Evolutionary conservation across 2,797 vertebrate genomes (phyloP).

Genomic region (Poeciliopsis turneri): DNA sequence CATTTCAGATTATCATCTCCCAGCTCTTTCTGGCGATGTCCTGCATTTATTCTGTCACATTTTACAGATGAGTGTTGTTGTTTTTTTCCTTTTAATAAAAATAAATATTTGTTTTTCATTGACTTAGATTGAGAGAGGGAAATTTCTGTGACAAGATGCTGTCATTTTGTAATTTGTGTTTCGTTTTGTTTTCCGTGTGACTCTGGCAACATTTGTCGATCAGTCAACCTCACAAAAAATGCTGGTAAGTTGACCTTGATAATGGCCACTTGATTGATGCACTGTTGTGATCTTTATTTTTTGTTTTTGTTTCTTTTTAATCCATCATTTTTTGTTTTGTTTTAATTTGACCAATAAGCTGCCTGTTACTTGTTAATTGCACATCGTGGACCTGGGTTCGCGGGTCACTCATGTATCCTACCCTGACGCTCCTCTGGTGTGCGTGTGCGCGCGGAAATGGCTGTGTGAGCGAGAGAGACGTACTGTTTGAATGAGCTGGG

Average conservation of each 20-base stretch:
- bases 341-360: constrained; percentile 76
- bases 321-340: constrained; percentile 54
- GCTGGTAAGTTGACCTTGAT: constrained; percentile 87
- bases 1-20: constrained; percentile 28
- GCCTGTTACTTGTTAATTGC: constrained; percentile 82
- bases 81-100: neutral
- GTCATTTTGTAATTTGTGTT: constrained; percentile 84
- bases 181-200: constrained; percentile 85
- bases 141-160: constrained; percentile 73
- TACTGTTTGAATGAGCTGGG: constrained; percentile 41
- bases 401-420: constrained; percentile 77
- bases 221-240: constrained; percentile 90
- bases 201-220: constrained; percentile 86
- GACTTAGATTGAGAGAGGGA: constrained; percentile 44
- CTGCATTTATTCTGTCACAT: constrained; percentile 26
- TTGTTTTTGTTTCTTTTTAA: constrained; percentile 47
- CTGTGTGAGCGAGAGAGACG: constrained; percentile 12
- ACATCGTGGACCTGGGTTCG: constrained; percentile 78
- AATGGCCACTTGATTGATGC: constrained; percentile 82
- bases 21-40: constrained; percentile 31
- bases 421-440: constrained; percentile 65
- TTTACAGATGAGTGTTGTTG: constrained; percentile 20
- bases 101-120: constrained; percentile 48
- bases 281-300: constrained; percentile 75
- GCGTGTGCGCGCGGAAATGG: constrained; percentile 20